These are phyloP conservation scores for Paracanthobrama guichenoti DNA, from an alignment of 2,113 vertebrate genomes.

Conservation along the genomic window DNA sequence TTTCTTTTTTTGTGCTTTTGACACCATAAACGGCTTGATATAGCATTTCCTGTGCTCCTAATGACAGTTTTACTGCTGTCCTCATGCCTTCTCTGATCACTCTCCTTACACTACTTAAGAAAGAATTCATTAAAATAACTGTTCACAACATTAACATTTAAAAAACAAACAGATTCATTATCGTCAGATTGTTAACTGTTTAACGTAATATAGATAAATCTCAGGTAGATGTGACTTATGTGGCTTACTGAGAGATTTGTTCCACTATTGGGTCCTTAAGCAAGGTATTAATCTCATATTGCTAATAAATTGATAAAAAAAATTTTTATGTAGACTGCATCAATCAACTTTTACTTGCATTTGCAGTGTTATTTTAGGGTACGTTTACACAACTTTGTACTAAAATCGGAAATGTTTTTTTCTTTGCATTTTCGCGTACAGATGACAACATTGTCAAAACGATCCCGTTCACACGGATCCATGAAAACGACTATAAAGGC, in stretches of 20 bases:
- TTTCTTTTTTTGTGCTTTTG: slow-evolving; percentile 12
- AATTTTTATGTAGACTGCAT: neutral
- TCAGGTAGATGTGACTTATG: neutral
- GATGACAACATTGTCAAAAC: no score
- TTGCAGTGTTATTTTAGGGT: no score
- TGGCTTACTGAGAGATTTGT: neutral
- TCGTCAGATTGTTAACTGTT: neutral
- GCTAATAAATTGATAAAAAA: neutral
- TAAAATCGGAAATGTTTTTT: no score
- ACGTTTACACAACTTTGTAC: no score
- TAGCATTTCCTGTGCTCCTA: neutral
- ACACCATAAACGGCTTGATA: slow-evolving; percentile 24
- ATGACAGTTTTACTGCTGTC: slow-evolving; percentile 14
- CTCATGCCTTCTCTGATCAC: neutral
- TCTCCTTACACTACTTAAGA: neutral
- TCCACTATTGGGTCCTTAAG: neutral
- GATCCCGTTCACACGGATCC: no score
- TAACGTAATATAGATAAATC: neutral
- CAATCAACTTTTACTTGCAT: no score
- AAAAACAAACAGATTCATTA: neutral
- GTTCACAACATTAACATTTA: neutral
- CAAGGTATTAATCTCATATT: neutral
- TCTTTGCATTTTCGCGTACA: no score
- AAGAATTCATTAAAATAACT: neutral
- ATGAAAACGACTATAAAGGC: no score